Evolutionary conservation across 2,888 invertebrate genomes (phyloP).

Genomic region (Parnassius glacialis): DNA sequence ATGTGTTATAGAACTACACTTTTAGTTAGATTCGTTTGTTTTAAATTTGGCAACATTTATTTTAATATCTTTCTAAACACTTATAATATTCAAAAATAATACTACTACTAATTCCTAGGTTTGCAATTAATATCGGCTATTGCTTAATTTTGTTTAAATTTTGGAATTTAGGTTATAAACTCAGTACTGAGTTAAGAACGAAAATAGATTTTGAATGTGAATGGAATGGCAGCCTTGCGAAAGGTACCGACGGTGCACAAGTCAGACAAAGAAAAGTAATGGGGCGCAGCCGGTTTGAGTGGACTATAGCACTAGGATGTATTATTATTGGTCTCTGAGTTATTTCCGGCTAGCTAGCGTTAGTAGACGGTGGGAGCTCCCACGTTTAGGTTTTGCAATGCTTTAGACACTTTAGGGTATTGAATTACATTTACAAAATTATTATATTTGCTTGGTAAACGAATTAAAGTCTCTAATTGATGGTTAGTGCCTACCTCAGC

Average conservation of each 20-base stretch:
- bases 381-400: conserved; percentile 11
- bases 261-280: conserved; percentile 39
- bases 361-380: neutral
- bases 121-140: neutral
- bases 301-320: conserved; percentile 28
- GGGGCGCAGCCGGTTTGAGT: conserved; percentile 24
- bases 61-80: neutral
- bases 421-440: no score
- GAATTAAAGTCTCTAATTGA: no score
- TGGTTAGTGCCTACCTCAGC: no score
- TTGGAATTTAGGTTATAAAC: conserved; percentile 15
- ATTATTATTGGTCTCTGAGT: conserved; percentile 21
- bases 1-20: no score
- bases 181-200: conserved; percentile 13
- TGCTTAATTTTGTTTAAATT: conserved; percentile 15
- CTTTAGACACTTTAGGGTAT: no score
- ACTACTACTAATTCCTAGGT: no score
- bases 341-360: conserved; percentile 16
- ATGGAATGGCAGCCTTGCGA: conserved; percentile 42
- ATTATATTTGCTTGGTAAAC: no score
- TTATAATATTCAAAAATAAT: neutral
- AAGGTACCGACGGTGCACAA: conserved; percentile 31
- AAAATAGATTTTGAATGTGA: conserved; percentile 34
- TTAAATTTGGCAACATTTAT: neutral
- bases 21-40: no score